Conservation (phyloP, 2,113 vertebrate species). For the Spilogale gracilis region DNA sequence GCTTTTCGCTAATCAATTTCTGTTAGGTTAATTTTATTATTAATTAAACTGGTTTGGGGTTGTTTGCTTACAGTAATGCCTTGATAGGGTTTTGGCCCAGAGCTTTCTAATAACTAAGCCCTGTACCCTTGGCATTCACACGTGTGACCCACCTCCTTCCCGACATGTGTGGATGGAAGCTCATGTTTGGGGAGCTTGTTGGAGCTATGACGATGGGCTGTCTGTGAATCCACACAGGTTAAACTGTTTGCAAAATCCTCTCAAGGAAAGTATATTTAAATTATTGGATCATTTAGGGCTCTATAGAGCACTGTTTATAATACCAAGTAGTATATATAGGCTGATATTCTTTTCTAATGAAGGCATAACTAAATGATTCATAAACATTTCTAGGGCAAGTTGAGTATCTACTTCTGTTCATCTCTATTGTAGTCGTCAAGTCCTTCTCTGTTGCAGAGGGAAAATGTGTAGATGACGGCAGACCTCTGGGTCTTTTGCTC, state of each 20-base stretch:
- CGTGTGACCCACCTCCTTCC: neutral
- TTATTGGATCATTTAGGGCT: neutral
- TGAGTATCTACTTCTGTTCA: neutral
- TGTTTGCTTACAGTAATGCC: neutral
- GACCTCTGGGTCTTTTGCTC: neutral
- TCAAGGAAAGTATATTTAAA: neutral
- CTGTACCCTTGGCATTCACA: accelerated
- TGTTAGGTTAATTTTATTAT: neutral
- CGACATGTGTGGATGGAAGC: neutral
- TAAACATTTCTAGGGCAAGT: neutral
- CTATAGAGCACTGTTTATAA: neutral
- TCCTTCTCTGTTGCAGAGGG: neutral
- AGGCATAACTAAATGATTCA: neutral
- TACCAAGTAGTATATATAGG: neutral
- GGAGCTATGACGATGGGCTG: accelerated
- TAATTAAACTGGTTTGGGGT: neutral
- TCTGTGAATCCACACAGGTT: accelerated
- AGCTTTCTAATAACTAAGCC: neutral
- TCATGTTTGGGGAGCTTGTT: accelerated
- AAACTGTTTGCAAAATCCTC: neutral
- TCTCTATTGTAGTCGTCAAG: neutral
- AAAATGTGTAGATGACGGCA: neutral
- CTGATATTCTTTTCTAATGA: neutral
- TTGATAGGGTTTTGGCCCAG: neutral
- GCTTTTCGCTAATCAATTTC: neutral